phyloP scores from a whole-genome alignment of 1,140 invertebrate genomes.

The Lucilia cuprina region DNA sequence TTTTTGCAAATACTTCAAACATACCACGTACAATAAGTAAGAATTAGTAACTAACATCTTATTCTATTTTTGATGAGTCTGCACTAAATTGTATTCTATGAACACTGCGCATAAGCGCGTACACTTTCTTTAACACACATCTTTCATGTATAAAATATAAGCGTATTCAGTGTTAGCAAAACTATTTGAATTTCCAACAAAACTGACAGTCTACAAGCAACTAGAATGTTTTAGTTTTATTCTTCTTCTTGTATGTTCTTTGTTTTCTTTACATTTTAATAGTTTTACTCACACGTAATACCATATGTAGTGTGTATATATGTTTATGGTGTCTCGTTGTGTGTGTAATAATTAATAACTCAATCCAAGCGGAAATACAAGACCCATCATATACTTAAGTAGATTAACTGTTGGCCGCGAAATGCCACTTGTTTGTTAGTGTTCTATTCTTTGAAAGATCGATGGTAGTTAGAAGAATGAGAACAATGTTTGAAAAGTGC shows the following conservation, averaged over 20 bases:
- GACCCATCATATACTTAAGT: not conserved
- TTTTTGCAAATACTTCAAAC: not conserved
- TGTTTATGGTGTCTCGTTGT: not conserved
- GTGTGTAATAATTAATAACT: slow-evolving; percentile 56
- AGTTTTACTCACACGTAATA: slow-evolving; percentile 3
- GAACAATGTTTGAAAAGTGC: not conserved
- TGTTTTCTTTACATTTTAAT: not conserved
- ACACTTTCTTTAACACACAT: not conserved
- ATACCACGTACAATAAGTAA: not conserved
- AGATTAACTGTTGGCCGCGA: not conserved
- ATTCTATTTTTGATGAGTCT: not conserved
- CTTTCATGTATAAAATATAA: slow-evolving; percentile 10
- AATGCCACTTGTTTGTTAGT: not conserved
- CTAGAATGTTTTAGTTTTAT: not conserved
- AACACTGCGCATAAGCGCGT: not conserved
- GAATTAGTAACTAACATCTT: not conserved
- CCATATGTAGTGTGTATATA: no score
- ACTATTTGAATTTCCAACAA: slow-evolving; percentile 25
- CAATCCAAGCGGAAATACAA: slow-evolving; percentile 57
- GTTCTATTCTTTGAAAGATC: not conserved
- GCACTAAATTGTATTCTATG: not conserved
- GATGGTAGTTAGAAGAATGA: not conserved
- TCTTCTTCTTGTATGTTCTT: not conserved
- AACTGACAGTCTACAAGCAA: slow-evolving; percentile 8
- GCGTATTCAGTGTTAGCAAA: slow-evolving; percentile 15